These are phyloP conservation scores for Solenopsis fugax DNA, from an alignment of 1,140 invertebrate species.

Conservation along the genomic window DNA sequence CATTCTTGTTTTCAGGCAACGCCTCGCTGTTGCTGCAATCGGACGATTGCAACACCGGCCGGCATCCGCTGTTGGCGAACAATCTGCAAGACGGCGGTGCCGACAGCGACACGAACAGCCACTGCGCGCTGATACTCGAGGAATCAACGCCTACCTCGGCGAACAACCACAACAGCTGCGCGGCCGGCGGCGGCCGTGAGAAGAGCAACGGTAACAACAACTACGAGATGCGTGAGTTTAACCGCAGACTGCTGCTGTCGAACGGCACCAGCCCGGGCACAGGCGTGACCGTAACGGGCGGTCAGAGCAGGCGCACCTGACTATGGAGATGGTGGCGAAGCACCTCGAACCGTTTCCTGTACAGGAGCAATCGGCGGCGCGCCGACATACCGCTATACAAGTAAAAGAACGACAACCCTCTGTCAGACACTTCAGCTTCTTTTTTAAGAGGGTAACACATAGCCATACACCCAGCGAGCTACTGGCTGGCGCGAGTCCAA, in stretches of 20 bases:
- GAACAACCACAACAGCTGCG: constrained; percentile 75
- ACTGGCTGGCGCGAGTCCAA: constrained; percentile 49
- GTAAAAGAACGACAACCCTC: constrained; percentile 70
- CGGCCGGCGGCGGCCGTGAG: constrained; percentile 83
- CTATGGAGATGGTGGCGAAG: constrained; percentile 85
- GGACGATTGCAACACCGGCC: constrained; percentile 81
- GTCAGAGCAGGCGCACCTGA: constrained; percentile 84
- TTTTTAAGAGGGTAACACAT: constrained; percentile 17
- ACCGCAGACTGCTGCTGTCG: constrained; percentile 82
- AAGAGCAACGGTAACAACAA: constrained; percentile 92
- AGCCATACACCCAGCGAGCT: background rate
- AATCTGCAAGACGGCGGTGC: constrained; percentile 87
- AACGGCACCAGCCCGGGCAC: constrained; percentile 80
- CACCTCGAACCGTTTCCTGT: constrained; percentile 82
- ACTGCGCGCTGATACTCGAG: constrained; percentile 88
- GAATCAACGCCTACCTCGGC: constrained; percentile 83
- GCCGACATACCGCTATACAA: constrained; percentile 82
- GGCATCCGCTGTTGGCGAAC: constrained; percentile 85
- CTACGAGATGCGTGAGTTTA: constrained; percentile 91
- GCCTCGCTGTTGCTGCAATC: constrained; percentile 79
- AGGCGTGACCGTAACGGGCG: constrained; percentile 75
- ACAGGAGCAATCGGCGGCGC: constrained; percentile 82
- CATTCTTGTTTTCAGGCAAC: constrained; percentile 76
- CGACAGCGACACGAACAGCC: constrained; percentile 89
- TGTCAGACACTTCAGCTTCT: constrained; percentile 22